A percentile compares a stretch with the other conserved stretches of the same genome.
These are phyloP conservation scores for Philopedon plagiatum DNA, from an alignment of 2,888 invertebrate species.

Conservation along the genomic window DNA sequence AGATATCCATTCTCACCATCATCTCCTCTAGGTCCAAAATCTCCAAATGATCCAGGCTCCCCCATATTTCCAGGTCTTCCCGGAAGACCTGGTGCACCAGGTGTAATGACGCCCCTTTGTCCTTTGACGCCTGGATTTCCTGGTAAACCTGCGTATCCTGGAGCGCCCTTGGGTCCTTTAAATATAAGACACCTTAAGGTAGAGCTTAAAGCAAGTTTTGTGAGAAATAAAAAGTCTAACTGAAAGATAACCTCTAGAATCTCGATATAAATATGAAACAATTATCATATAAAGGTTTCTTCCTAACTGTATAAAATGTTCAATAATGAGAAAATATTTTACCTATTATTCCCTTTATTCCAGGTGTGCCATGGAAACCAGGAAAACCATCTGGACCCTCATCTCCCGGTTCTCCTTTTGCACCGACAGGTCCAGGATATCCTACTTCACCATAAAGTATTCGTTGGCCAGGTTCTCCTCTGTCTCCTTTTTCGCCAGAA, in stretches of 20 bases:
- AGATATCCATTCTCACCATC: constrained; percentile 60
- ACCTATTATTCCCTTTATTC: constrained; percentile 62
- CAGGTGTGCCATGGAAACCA: constrained; percentile 62
- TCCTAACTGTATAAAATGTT: neutral
- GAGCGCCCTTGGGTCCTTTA: constrained; percentile 64
- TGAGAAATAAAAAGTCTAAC: too few species aligned
- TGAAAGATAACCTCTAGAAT: neutral
- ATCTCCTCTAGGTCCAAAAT: constrained; percentile 64
- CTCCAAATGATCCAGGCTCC: constrained; percentile 63
- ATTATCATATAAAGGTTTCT: too few species aligned
- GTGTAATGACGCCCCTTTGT: constrained; percentile 61
- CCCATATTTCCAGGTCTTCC: constrained; percentile 58
- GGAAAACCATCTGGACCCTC: constrained; percentile 66
- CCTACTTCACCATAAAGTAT: constrained; percentile 71
- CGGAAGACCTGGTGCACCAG: constrained; percentile 64
- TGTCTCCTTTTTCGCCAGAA: constrained; percentile 70
- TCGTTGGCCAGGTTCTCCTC: constrained; percentile 72
- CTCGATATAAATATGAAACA: neutral
- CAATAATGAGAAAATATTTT: neutral
- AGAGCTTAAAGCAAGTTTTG: too few species aligned
- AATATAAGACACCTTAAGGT: neutral
- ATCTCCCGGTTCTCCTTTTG: constrained; percentile 66
- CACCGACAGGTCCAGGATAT: constrained; percentile 63
- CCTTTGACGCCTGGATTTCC: constrained; percentile 64
- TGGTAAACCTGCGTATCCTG: constrained; percentile 64